phyloP scores from a whole-genome alignment of 2,888 invertebrate species.

The Lordiphosa fenestrarum region DNA sequence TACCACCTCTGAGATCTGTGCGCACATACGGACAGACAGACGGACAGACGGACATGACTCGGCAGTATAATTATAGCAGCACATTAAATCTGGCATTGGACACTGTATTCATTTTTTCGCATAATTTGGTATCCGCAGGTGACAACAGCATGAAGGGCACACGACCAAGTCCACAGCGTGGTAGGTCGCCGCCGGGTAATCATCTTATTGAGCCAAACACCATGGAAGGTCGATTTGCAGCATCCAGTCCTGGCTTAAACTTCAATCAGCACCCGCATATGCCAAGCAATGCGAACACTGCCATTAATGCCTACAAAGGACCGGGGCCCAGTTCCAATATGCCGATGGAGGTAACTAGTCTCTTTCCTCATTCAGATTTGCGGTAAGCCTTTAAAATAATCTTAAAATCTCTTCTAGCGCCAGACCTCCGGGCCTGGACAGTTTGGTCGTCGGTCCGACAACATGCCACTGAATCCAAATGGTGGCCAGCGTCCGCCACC shows the following conservation, averaged over 20 bases:
- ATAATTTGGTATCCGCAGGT: conserved; percentile 40
- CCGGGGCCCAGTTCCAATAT: conserved; percentile 36
- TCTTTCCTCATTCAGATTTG: neutral
- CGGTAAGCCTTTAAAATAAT: neutral
- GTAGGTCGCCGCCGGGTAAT: conserved; percentile 70
- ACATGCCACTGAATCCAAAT: conserved; percentile 86
- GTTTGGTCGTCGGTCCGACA: conserved; percentile 82
- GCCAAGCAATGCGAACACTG: conserved; percentile 50
- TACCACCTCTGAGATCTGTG: too few relatives aligned
- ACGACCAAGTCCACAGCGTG: conserved; percentile 79
- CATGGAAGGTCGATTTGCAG: conserved; percentile 71
- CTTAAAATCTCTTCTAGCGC: conserved; percentile 35
- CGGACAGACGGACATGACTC: too few relatives aligned
- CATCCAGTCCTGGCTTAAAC: conserved; percentile 77
- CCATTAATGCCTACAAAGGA: conserved; percentile 56
- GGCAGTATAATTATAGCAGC: too few relatives aligned
- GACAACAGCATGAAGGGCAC: conserved; percentile 76
- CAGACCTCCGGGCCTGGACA: conserved; percentile 65
- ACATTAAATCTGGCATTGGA: too few relatives aligned
- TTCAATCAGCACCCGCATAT: conserved; percentile 62
- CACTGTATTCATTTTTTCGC: neutral
- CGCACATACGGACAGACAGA: too few relatives aligned
- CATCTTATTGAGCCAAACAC: conserved; percentile 52
- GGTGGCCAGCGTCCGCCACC: conserved; percentile 82
- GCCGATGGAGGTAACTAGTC: conserved; percentile 41